Evolutionary conservation across 2,113 vertebrate genomes (phyloP), one percentile per base, ranked within the genome.

Genomic region (Choloepus hoffmanni): DNA sequence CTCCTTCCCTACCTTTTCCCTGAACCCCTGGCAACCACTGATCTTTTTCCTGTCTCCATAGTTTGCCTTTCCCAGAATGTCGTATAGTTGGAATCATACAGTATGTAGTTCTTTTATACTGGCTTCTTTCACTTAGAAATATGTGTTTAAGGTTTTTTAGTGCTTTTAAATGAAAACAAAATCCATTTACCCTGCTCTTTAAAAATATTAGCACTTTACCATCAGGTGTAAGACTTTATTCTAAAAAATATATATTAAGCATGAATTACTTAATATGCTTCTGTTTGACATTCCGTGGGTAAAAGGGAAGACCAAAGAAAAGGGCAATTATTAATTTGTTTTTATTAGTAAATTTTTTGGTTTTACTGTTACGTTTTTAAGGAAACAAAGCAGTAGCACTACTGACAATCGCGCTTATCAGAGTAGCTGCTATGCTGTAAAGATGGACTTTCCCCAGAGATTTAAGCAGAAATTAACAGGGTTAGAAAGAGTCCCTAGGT

Each of bases 361-460:
- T 63, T 7, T 43, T 70, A 4, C 79, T 18, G 0, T 0, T 21
- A 50, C 0, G 13, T 28, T 63, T 79, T 93, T 33, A 40, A 10
- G 83, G 72, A 10, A n/a, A 84, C 2, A 36, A 89, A 92, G 88
- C 67, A 73, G 81, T 85, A 5, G 4, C 0, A 13, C 18, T 1
- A 74, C 55, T 60, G 12, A 8, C 23, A 13, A 0, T 0, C 1
- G n/a, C 74, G 63, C 90, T 86, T 12, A 73, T 65, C 72, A 2
- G 67, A n/a, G 78, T 83, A 43, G 65, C 7, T 14, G 19, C 88
- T 84, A 24, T 14, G 23, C 21, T 87, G 45, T 30, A 28, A 68
- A 95, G 78, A 53, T 77, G 15, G 70, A 87, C 91, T 79, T 96
- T 91, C 92, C 67, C 92, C 86, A 74, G 90, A 93, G 65, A 74